Base-by-base conservation (phyloP, 2,888 invertebrate genomes). In the Megalurothrips usitatus region DNA sequence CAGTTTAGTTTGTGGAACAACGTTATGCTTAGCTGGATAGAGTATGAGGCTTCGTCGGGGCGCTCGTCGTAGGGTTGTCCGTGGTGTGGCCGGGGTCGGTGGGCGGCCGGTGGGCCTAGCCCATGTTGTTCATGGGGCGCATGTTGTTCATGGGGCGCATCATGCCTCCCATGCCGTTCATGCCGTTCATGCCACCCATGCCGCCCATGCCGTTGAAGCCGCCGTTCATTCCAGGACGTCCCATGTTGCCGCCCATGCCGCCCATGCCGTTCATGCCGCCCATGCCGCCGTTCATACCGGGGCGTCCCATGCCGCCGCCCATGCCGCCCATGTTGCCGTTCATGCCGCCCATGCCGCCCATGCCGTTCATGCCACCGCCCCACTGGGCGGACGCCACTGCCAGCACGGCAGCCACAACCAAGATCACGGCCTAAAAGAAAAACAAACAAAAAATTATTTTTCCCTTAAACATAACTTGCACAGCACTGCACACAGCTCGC, bases 341-440 rank as follows among this genome's bases (percentile, higher is more conserved):
- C 63, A 63, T 63, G 63, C 63, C 63, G 63, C 63, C 63, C n/a
- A n/a, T n/a, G n/a, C n/a, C n/a, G n/a, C 34, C 34, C 34, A 43
- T 43, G 68, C 68, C 68, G 23, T 23, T 6, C 68, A 68, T 68
- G 68, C 68, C 68, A 11, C 68, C 26, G 26, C 68, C 2, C 34
- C 6, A 26, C 68, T 75, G 68, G 26, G 68, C 68, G 8, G 68
- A 23, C 23, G 26, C 68, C 23, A 26, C 68, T n/a, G 68, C 68
- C 26, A 75, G 26, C 23, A 26, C 58, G 0, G 58, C 58, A 58
- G 58, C 68, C 68, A 75, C 68, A 8, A 75, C 17, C 14, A 19
- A 17, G 58, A 58, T 14, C 58, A 58, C 4, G 19, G 14, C 58
- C 58, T 58, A 17, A 19, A 58, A 58, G 14, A 58, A 19, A 58